These are phyloP conservation scores for Drosophila barbarae DNA, from an alignment of 2,888 invertebrate species.

Conservation along the genomic window DNA sequence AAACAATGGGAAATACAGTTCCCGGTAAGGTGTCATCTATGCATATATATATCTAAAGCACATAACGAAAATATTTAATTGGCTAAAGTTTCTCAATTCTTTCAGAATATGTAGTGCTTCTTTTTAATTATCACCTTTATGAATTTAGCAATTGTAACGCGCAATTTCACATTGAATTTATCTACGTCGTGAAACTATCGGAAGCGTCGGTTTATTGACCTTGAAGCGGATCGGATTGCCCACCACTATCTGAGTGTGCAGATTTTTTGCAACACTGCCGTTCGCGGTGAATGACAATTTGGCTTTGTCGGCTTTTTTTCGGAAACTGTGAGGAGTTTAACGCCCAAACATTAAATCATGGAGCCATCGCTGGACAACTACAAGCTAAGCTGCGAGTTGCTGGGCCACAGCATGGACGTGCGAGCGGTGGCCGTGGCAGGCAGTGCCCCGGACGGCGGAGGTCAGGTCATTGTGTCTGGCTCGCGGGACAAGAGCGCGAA, in stretches of 20 bases:
- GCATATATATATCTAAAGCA: neutral
- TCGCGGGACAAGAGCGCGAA: slow-evolving; percentile 94
- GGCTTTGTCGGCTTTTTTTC: slow-evolving; percentile 2
- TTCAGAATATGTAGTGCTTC: neutral
- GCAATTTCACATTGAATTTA: neutral
- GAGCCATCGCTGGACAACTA: slow-evolving; percentile 81
- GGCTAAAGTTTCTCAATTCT: neutral
- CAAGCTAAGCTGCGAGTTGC: slow-evolving; percentile 88
- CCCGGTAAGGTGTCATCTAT: neutral
- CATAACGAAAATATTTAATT: neutral
- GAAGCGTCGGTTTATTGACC: slow-evolving; percentile 7
- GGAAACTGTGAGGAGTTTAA: neutral
- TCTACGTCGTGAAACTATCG: slow-evolving; percentile 3
- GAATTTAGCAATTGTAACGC: neutral
- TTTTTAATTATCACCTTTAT: neutral
- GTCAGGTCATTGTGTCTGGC: slow-evolving; percentile 88
- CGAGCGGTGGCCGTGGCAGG: slow-evolving; percentile 84
- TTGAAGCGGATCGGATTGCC: neutral
- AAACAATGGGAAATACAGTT: neutral
- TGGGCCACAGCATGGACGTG: slow-evolving; percentile 92
- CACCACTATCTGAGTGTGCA: slow-evolving; percentile 32
- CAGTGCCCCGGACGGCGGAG: slow-evolving; percentile 83
- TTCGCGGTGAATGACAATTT: slow-evolving; percentile 19
- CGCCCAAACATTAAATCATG: slow-evolving; percentile 45
- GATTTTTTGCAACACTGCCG: slow-evolving; percentile 21